phyloP scores from a whole-genome alignment of 2,888 invertebrate species.

The Cheilosia pagana region DNA sequence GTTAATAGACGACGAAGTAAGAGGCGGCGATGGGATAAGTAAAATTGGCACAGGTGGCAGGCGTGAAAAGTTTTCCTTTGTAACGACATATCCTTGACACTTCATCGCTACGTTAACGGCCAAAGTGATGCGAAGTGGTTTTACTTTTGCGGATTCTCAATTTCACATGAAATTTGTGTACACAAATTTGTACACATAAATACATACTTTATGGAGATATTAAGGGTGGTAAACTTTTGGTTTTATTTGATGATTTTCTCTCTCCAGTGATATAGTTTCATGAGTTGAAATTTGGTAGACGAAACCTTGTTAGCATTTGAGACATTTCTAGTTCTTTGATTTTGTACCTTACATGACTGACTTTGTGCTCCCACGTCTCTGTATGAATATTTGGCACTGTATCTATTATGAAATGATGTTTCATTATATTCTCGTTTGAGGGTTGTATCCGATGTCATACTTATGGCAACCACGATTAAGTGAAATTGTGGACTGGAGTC shows the following conservation, averaged over 20 bases:
- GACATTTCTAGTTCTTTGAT: too few relatives aligned
- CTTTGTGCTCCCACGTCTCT: too few relatives aligned
- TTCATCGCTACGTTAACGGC: constrained; percentile 7
- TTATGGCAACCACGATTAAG: too few relatives aligned
- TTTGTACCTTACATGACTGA: too few relatives aligned
- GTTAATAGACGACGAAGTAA: constrained; percentile 31
- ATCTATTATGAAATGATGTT: too few relatives aligned
- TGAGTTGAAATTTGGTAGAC: not conserved
- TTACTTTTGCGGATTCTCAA: not conserved
- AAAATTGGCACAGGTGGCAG: constrained; percentile 37
- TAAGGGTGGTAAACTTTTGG: not conserved
- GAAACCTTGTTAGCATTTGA: too few relatives aligned
- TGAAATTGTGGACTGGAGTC: too few relatives aligned
- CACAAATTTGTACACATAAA: not conserved
- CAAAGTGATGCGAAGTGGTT: constrained; percentile 23
- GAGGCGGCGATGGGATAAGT: not conserved
- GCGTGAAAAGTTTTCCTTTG: constrained; percentile 44
- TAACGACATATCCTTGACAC: constrained; percentile 7
- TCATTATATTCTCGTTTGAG: too few relatives aligned
- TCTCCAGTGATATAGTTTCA: not conserved
- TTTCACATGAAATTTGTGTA: constrained; percentile 10
- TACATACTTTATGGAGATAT: not conserved
- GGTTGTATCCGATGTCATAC: too few relatives aligned
- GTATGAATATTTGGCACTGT: too few relatives aligned
- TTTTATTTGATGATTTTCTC: not conserved